phyloP scores from a whole-genome alignment of 2,888 invertebrate genomes.

The Hybos culiciformis region DNA sequence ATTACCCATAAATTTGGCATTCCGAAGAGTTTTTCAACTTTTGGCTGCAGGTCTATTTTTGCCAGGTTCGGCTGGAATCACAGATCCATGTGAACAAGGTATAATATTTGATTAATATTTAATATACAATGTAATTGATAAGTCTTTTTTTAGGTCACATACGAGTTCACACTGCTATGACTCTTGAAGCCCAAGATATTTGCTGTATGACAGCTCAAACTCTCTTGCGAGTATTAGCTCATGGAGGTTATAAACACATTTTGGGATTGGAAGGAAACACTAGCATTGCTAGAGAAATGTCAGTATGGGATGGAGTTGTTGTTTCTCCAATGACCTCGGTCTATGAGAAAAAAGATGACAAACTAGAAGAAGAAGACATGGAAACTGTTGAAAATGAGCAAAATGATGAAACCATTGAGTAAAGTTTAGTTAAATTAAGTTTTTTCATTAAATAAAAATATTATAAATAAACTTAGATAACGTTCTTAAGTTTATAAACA shows the following conservation, averaged over 20 bases:
- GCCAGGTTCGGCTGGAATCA: constrained; percentile 83
- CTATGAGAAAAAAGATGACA: constrained; percentile 66
- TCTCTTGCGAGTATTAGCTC: constrained; percentile 72
- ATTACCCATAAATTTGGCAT: constrained; percentile 81
- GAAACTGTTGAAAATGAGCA: constrained; percentile 43
- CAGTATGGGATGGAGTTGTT: constrained; percentile 93
- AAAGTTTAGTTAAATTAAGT: too few species aligned
- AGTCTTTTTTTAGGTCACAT: too few species aligned
- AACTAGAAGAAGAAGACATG: constrained; percentile 55
- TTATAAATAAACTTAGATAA: too few species aligned
- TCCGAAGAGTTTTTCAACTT: constrained; percentile 76
- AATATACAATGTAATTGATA: too few species aligned
- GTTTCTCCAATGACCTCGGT: constrained; percentile 91
- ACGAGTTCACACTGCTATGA: constrained; percentile 80
- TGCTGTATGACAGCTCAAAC: constrained; percentile 86
- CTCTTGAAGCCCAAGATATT: constrained; percentile 80
- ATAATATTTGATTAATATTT: too few species aligned
- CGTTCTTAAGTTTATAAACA: too few species aligned
- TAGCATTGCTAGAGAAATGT: constrained; percentile 63
- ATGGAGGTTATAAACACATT: constrained; percentile 88
- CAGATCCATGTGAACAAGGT: constrained; percentile 90
- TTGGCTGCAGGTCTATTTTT: constrained; percentile 88
- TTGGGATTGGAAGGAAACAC: constrained; percentile 49
- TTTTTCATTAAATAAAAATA: too few species aligned
- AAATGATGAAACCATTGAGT: constrained; percentile 29